Conservation (phyloP, 2,113 vertebrate species). For the Pteronura brasiliensis region DNA sequence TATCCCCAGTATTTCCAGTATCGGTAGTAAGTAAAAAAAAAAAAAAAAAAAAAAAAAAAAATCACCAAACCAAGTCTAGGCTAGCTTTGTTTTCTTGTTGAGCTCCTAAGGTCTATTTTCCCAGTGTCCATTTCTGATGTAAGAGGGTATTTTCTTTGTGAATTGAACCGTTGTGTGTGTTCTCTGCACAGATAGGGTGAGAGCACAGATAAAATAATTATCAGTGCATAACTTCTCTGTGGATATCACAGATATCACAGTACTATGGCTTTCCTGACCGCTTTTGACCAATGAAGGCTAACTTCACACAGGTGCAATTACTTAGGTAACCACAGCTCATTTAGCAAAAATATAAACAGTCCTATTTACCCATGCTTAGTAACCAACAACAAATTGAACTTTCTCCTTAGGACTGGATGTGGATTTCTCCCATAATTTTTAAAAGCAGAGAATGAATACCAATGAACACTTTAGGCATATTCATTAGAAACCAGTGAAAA, state of each 20-base stretch:
- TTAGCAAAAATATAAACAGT: not conserved
- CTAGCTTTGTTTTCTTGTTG: slow-evolving; percentile 88
- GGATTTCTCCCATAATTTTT: not conserved
- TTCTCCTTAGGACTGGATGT: not conserved
- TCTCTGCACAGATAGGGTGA: not conserved
- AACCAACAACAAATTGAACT: slow-evolving; percentile 6
- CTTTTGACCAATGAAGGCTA: not conserved
- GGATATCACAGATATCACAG: too few species aligned
- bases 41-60: not conserved
- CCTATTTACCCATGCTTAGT: not conserved
- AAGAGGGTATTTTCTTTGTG: slow-evolving; percentile 69
- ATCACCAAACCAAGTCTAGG: slow-evolving; percentile 73
- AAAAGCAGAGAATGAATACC: slow-evolving; percentile 4
- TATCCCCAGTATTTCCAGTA: slow-evolving; percentile 96
- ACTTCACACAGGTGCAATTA: not conserved
- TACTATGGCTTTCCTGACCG: not conserved
- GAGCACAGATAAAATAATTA: not conserved
- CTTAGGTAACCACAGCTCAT: not conserved
- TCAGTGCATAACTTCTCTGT: not conserved
- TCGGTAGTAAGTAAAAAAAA: slow-evolving; percentile 96
- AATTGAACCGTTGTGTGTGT: slow-evolving; percentile 13
- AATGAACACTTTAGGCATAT: not conserved
- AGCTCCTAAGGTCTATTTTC: slow-evolving; percentile 83
- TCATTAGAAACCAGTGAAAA: not conserved
- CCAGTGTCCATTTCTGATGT: slow-evolving; percentile 91